Percentiles rank a stretch among this genome's conserved stretches.
Conservation (phyloP, 2,888 invertebrate genomes). For the Sesia bembeciformis region DNA sequence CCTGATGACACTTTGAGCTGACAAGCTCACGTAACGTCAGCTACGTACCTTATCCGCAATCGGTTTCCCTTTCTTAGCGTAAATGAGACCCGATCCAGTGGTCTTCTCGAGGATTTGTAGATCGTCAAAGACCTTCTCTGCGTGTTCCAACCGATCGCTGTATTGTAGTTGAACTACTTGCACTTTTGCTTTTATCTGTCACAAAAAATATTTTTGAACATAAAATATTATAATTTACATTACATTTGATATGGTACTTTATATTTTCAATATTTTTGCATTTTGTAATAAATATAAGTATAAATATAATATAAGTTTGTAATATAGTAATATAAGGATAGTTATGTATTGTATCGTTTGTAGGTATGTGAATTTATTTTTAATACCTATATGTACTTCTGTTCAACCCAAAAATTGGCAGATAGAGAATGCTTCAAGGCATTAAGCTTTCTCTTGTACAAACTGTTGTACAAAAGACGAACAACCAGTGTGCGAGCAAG, state of each 20-base stretch:
- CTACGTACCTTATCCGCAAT: slow-evolving; percentile 59
- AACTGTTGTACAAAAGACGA: too few relatives aligned
- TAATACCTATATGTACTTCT: too few relatives aligned
- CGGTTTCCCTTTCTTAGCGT: slow-evolving; percentile 62
- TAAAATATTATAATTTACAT: not conserved
- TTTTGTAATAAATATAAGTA: not conserved
- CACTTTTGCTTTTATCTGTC: slow-evolving; percentile 46
- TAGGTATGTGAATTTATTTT: too few relatives aligned
- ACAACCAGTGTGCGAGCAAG: too few relatives aligned
- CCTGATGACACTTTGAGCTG: not conserved
- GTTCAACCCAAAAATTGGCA: too few relatives aligned
- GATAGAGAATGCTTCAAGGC: too few relatives aligned
- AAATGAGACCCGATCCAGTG: slow-evolving; percentile 57
- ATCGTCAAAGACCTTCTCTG: slow-evolving; percentile 40
- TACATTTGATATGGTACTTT: too few relatives aligned
- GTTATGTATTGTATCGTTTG: too few relatives aligned
- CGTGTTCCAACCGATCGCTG: slow-evolving; percentile 27
- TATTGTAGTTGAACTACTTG: slow-evolving; percentile 35
- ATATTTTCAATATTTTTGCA: not conserved
- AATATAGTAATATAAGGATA: too few relatives aligned
- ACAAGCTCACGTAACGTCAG: not conserved
- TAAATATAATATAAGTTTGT: not conserved
- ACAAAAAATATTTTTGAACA: not conserved
- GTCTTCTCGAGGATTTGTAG: slow-evolving; percentile 44
- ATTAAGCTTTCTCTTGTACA: too few relatives aligned